These are phyloP conservation scores for Brenthis hecate DNA, from an alignment of 2,888 invertebrate genomes.

Conservation along the genomic window DNA sequence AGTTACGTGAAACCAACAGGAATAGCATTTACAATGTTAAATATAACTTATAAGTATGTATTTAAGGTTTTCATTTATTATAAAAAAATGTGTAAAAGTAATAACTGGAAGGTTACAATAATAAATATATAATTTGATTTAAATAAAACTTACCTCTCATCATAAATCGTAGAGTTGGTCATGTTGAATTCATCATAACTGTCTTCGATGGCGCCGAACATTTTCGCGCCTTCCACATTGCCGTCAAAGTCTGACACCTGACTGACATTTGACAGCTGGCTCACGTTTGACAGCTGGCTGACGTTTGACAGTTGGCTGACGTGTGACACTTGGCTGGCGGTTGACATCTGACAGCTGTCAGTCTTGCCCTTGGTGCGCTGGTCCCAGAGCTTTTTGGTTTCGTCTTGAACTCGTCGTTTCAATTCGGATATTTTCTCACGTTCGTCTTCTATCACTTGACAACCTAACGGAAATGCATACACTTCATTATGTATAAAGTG, in stretches of 20 bases:
- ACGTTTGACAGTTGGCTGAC: constrained; percentile 34
- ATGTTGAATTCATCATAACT: constrained; percentile 62
- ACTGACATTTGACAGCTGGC: constrained; percentile 31
- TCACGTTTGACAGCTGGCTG: constrained; percentile 29
- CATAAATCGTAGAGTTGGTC: constrained; percentile 63
- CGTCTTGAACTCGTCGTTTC: constrained; percentile 93
- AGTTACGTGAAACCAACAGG: no score
- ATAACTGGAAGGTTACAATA: no score
- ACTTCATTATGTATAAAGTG: not conserved
- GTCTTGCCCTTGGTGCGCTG: constrained; percentile 58
- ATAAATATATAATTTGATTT: no score
- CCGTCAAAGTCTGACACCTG: constrained; percentile 39
- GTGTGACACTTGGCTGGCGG: constrained; percentile 37
- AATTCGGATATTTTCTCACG: constrained; percentile 92
- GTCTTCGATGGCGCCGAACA: constrained; percentile 51
- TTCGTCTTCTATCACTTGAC: constrained; percentile 95
- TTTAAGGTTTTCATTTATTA: no score
- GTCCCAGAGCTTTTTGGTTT: constrained; percentile 95
- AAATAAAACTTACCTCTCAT: constrained; percentile 64
- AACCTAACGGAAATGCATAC: constrained; percentile 82
- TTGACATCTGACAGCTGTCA: constrained; percentile 39
- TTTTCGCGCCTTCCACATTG: constrained; percentile 32
- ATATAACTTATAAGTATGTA: no score
- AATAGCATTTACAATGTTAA: no score
- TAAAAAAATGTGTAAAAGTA: no score